Base-by-base conservation (phyloP, 2,113 vertebrate genomes). In the Thalassoma bifasciatum region DNA sequence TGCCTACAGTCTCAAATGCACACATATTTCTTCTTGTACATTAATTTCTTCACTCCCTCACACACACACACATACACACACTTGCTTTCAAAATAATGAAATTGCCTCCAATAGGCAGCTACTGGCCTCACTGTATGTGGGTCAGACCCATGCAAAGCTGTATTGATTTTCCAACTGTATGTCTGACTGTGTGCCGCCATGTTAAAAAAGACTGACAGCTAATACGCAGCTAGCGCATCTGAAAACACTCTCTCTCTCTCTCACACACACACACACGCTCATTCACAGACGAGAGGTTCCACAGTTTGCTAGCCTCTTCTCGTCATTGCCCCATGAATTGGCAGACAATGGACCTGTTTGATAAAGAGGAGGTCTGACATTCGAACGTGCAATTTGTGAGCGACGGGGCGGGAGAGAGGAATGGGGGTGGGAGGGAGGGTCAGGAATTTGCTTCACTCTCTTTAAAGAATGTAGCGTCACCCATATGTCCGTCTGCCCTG, bases 91-190 rank as follows among this genome's bases (percentile, higher is more conserved):
- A 71, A 86, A 82, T 77, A 83, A 87, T 80, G 60, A 83, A 87
- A 82, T 60, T 62, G 44, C 61, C 66, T 77, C n/a, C 5, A 52
- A 73, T 26, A 36, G 63, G 58, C 80, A 59, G 78, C 42, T 47
- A 68, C 81, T 88, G 79, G 82, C 83, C 81, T 83, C 64, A 37
- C 79, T 91, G 73, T 91, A 94, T 94, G 90, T 94, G 91, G 94
- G 93, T 94, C 93, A 94, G 83, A 71, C 82, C 78, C 75, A 88
- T 88, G 88, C 89, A 92, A 92, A 93, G 91, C 90, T 82, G 68
- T 93, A 94, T 95, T 90, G 93, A 94, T 94, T 93, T 93, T 78
- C 75, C 64, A 77, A 59, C 78, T 80, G 60, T 82, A 74, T 71
- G 86, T 88, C 86, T 82, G 88, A 82, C 83, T 89, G 83, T 83